phyloP scores from a whole-genome alignment of 2,797 vertebrate genomes.

The Channa striata region DNA sequence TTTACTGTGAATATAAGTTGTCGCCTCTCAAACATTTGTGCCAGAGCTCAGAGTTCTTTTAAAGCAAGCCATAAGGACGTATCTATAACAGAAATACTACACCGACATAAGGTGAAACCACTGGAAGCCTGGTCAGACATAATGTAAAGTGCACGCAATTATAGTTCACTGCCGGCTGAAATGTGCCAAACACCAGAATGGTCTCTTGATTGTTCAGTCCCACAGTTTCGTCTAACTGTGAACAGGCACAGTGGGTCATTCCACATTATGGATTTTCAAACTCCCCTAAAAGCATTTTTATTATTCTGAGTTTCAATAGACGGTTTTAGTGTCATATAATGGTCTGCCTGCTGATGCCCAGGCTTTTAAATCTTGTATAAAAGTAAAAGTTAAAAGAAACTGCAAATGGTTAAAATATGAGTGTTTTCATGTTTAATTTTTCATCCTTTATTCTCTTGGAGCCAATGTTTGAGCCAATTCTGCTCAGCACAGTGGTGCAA shows the following conservation, averaged over 20 bases:
- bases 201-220: not conserved
- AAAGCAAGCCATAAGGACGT: too few relatives aligned
- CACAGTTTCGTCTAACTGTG: not conserved
- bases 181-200: not conserved
- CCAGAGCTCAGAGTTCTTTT: too few relatives aligned
- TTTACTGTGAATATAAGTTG: too few relatives aligned
- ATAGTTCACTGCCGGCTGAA: not conserved
- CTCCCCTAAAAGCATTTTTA: constrained; percentile 41
- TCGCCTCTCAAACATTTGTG: too few relatives aligned
- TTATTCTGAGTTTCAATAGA: constrained; percentile 20
- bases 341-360: not conserved
- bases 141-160: not conserved
- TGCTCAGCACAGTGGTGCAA: too few relatives aligned
- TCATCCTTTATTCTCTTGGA: not conserved
- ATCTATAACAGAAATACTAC: too few relatives aligned
- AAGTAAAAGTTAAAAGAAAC: not conserved
- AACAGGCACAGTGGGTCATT: not conserved
- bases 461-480: too few relatives aligned
- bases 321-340: constrained; percentile 1
- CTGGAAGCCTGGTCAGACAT: not conserved
- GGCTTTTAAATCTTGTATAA: not conserved
- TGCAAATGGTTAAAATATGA: not conserved
- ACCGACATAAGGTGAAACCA: too few relatives aligned
- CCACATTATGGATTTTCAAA: not conserved
- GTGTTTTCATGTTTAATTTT: too few relatives aligned